These are phyloP conservation scores for Acrossocheilus wenchowensis DNA, from an alignment of 2,797 vertebrate genomes.

Conservation along the genomic window DNA sequence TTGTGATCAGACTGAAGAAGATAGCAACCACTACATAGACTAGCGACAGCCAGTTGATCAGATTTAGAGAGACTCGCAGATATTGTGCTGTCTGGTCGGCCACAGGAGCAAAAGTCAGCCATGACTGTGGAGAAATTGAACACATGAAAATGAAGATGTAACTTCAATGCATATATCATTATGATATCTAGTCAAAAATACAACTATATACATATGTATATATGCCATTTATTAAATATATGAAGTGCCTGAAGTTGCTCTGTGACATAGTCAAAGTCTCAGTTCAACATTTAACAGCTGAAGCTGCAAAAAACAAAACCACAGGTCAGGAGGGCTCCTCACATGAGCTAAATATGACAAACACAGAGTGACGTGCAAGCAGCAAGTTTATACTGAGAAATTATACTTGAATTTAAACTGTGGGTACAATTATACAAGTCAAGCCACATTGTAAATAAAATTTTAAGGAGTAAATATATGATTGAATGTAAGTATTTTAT, in stretches of 20 bases:
- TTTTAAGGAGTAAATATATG: background rate
- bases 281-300: slow-evolving; percentile 31
- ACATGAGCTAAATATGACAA: slow-evolving; percentile 9
- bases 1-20: slow-evolving; percentile 83
- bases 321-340: slow-evolving; percentile 4
- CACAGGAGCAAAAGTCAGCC: slow-evolving; percentile 92
- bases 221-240: background rate
- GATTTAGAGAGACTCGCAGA: slow-evolving; percentile 75
- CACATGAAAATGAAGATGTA: background rate
- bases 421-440: background rate
- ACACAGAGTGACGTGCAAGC: background rate
- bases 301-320: slow-evolving; percentile 20
- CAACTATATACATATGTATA: background rate
- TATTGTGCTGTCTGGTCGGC: slow-evolving; percentile 80
- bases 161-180: background rate
- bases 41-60: slow-evolving; percentile 88
- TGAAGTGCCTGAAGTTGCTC: background rate
- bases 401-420: background rate
- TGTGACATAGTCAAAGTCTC: slow-evolving; percentile 8
- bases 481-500: background rate
- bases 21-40: slow-evolving; percentile 89
- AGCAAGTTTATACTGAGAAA: background rate
- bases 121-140: slow-evolving; percentile 74
- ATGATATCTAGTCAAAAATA: background rate
- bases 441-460: background rate